phyloP scores from a whole-genome alignment of 2,113 vertebrate genomes.

The Candoia aspera region DNA sequence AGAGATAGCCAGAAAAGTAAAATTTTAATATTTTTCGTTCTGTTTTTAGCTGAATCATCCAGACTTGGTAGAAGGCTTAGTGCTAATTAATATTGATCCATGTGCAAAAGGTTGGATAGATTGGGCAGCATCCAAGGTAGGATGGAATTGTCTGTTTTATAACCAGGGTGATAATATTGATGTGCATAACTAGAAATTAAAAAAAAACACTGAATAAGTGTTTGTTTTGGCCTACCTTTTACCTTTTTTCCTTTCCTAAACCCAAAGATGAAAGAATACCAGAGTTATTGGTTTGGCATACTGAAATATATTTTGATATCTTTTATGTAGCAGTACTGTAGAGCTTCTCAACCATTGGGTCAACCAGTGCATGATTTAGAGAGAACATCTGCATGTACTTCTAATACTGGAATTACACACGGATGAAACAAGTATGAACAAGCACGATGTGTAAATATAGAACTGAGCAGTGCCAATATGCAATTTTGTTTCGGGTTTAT shows the following conservation, averaged over 20 bases:
- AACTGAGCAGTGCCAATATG: background rate
- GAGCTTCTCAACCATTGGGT: background rate
- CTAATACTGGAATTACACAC: background rate
- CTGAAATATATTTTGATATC: background rate
- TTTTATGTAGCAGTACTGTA: background rate
- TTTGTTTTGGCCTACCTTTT: background rate
- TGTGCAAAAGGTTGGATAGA: slow-evolving; percentile 97
- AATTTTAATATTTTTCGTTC: background rate
- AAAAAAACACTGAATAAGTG: background rate
- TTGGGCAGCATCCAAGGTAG: slow-evolving; percentile 95
- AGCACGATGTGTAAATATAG: background rate
- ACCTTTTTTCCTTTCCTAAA: background rate
- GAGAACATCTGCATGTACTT: background rate
- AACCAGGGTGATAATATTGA: background rate
- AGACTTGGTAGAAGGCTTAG: slow-evolving; percentile 88
- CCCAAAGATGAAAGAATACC: background rate
- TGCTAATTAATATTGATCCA: slow-evolving; percentile 94
- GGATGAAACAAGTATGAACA: background rate
- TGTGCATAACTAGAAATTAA: background rate
- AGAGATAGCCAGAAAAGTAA: background rate
- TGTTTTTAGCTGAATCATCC: slow-evolving; percentile 84
- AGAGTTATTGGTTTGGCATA: background rate
- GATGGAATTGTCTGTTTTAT: slow-evolving; percentile 9
- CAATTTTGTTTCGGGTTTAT: background rate
- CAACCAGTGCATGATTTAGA: background rate